A percentile compares a stretch with the other conserved stretches of the same genome.
These are phyloP conservation scores for Neomorphus geoffroyi DNA, from an alignment of 2,797 vertebrate genomes.

Conservation along the genomic window DNA sequence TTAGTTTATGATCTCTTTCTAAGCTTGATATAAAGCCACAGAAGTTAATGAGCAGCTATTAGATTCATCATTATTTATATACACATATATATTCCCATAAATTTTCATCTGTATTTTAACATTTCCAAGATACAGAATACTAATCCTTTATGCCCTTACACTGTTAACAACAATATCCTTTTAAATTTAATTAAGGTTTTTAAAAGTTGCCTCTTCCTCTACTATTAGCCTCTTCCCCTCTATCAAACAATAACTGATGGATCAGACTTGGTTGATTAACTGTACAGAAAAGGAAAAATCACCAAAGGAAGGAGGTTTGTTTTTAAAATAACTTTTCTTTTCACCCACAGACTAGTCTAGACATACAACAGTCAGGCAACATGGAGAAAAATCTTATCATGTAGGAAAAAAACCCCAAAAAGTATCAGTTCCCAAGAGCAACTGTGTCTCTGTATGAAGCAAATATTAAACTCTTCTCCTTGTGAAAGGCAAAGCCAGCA, in stretches of 20 bases:
- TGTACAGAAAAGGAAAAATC: background rate
- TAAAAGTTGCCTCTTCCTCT: background rate
- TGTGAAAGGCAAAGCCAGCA: background rate
- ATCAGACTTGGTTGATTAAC: background rate
- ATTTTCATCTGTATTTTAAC: constrained; percentile 27
- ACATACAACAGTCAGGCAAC: background rate
- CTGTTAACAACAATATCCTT: background rate
- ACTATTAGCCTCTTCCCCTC: constrained; percentile 11
- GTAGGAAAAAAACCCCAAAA: background rate
- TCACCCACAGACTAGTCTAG: background rate
- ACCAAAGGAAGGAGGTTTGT: background rate
- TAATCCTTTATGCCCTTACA: constrained; percentile 23
- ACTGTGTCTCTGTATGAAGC: background rate
- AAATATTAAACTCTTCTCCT: background rate
- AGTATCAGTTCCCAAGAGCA: background rate
- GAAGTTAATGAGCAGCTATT: constrained; percentile 36
- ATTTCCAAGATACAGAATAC: background rate
- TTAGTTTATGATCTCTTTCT: background rate
- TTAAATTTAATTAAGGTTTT: constrained; percentile 31
- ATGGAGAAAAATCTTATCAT: background rate
- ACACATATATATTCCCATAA: background rate
- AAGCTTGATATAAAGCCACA: background rate
- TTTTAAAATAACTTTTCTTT: background rate
- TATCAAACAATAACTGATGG: constrained; percentile 5
- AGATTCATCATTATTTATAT: constrained; percentile 35